Conservation (phyloP, 2,113 vertebrate genomes). For the Tachuris rubrigastra region DNA sequence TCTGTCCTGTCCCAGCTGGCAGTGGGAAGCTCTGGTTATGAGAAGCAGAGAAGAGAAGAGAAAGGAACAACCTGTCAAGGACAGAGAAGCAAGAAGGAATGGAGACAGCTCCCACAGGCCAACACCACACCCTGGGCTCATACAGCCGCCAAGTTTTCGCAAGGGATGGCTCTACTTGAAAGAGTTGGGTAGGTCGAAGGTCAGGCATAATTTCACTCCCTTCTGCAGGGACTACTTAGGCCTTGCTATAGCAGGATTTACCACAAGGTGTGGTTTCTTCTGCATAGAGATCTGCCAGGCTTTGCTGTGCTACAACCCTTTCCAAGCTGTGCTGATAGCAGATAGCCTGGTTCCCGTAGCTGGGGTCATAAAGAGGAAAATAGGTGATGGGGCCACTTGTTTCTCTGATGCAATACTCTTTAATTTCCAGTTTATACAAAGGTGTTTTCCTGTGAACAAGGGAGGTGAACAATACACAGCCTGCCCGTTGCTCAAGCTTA, state of each 20-base stretch:
- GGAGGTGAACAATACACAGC: background rate
- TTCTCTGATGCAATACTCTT: background rate
- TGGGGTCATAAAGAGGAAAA: constrained; percentile 10
- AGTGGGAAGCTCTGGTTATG: background rate
- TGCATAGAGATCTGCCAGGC: background rate
- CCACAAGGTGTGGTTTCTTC: constrained; percentile 50
- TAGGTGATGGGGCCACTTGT: background rate
- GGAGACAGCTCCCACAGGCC: background rate
- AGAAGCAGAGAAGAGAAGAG: background rate
- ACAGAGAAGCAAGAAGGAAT: background rate
- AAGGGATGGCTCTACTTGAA: constrained; percentile 59
- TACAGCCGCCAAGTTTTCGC: background rate
- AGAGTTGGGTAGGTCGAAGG: constrained; percentile 26
- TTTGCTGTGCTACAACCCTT: background rate
- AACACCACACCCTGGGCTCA: background rate
- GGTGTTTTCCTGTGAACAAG: background rate
- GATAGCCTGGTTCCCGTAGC: background rate
- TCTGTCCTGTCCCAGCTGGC: background rate
- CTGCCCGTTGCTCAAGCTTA: background rate
- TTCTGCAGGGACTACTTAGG: constrained; percentile 45
- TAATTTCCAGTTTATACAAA: background rate
- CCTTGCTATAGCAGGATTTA: constrained; percentile 46
- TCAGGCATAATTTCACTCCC: constrained; percentile 44
- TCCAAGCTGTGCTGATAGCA: background rate
- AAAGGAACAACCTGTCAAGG: constrained; percentile 5